Base-by-base conservation (phyloP, 1,140 invertebrate genomes). In the Leptoteleia sp. region DNA sequence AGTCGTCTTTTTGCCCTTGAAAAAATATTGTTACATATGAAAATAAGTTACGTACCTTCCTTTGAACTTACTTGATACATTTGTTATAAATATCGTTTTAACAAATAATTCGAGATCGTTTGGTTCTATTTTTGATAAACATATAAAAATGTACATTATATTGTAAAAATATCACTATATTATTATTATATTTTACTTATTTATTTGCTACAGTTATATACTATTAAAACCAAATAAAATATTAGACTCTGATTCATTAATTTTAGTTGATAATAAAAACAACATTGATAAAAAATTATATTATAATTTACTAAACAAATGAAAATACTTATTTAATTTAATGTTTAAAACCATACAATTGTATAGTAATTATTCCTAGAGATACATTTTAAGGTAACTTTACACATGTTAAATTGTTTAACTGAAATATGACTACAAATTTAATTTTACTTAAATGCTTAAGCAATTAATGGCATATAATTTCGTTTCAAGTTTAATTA, bases 41-140 rank as follows among this genome's bases (percentile, higher is more conserved):
- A 52, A 16, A 19, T 50, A 50, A 33, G 47, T 50, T 54, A 5
- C 3, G 29, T 54, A 31, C 29, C 17, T 17, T 19, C 8, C 19
- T 40, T 19, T 40, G 15, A 47, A 47, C 7, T 12, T n/a, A 42
- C 38, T 42, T 16, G n/a, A 25, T 3, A 25, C 22, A 3, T 25
- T 25, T 19, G 38, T 40, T n/a, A n/a, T n/a, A n/a, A 40, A 7
- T n/a, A n/a, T 40, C 16, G 19, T n/a, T 19, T 8, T 0, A 40
- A 19, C 11, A n/a, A 0, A 25, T n/a, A 31, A 29, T 47, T 48
- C 19, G 15, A 33, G 13, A 48, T 47, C 12, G 9, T 48, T 48
- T 48, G 27, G 45, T 48, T 33, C 8, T 48, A 48, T 33, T 48
- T 48, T 48, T 48, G 25, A 31, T 48, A 48, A 16, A 4, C 3